Evolutionary conservation across 1,140 invertebrate species (phyloP), one percentile per base, ranked within the genome.

Genomic region (Babylonia areolata): DNA sequence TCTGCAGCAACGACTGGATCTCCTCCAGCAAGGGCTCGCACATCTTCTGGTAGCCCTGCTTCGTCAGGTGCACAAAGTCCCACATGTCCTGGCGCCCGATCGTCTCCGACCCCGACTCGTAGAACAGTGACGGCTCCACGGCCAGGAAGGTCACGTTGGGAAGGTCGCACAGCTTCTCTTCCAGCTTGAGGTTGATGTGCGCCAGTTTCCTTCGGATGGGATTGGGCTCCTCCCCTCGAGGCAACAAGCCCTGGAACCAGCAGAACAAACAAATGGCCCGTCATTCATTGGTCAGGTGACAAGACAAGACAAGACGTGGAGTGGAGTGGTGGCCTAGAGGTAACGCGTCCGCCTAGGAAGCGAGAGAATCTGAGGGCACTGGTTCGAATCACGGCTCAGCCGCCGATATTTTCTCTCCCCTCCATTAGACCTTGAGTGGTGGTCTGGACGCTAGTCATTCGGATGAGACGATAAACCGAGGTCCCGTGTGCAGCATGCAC

Each of bases 1-100:
- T 91, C 64, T 93, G 91, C 73, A 93, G 80, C 37, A 93, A 84
- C 84, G 92, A 91, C 86, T 94, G 93, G 40, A 94, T 90, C 87
- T 93, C 91, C 40, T 94, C 93, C 37, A 93, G 86, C 3, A 94
- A 86, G 1, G 93, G 92, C 75, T 95, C 94, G 84, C 91, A 92
- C 6, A 94, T 87, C 93, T 97, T 97, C 90, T 96, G 95, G 94
- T 97, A 97, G 71, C 97, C 97, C 0, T 42, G 15, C 9, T 97
- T 97, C 3, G 97, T 97, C 51, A 97, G 95, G 92, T 98, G 97
- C 42, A 98, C 95, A 94, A 97, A 98, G 94, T 98, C 98, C 91
- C 96, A 96, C 97, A 98, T 97, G 92, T 98, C 97, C 91, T 96
- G 96, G 92, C 97, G 97, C 92, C 96, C 97, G 84, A 98, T 97